Base-by-base conservation (phyloP, 1,140 invertebrate genomes). In the Anagrus nilaparvatae region DNA sequence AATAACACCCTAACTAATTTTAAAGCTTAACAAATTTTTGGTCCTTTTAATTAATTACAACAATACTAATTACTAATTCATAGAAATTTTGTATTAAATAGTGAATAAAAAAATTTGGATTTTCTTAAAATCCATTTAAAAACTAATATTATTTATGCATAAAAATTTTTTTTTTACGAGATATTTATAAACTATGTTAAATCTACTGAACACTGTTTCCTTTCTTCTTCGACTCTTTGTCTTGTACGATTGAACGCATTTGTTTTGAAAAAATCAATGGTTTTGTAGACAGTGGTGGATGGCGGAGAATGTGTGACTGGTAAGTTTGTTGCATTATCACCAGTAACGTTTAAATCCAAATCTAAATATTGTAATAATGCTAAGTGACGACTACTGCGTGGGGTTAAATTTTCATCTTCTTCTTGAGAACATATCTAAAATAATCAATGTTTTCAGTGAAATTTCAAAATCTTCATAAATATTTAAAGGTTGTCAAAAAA, bases 241-340 rank as follows among this genome's bases (percentile, higher is more conserved):
- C 83, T 73, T n/a, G 86, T 89, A 44, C 82, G 74, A 64, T 89
- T 90, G 52, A 93, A 90, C 5, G 87, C 88, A 57, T 90, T 78
- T 0, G 89, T 93, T 73, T 91, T 91, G 12, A 88, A 65, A 70
- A 93, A 93, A 63, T 93, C 89, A 0, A 93, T 86, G 1, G 79
- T 85, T 66, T 90, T 90, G 59, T 93, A 93, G 5, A 87, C 82
- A 2, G 82, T 84, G 14, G 67, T 66, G 46, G 70, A 71, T 29
- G 70, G 66, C 12, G 69, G 61, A 25, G 66, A 60, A 41, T 61
- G 67, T 21, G 56, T 51, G 8, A 53, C 41, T 31, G 63, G 58
- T 47, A 61, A 50, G 5, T 54, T 47, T 1, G 61, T 51, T 16
- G 59, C 51, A 4, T 50, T 51, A 5, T 51, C 51, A 48, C 67